Base-by-base conservation (phyloP, 2,113 vertebrate genomes). In the Scytalopus superciliaris region DNA sequence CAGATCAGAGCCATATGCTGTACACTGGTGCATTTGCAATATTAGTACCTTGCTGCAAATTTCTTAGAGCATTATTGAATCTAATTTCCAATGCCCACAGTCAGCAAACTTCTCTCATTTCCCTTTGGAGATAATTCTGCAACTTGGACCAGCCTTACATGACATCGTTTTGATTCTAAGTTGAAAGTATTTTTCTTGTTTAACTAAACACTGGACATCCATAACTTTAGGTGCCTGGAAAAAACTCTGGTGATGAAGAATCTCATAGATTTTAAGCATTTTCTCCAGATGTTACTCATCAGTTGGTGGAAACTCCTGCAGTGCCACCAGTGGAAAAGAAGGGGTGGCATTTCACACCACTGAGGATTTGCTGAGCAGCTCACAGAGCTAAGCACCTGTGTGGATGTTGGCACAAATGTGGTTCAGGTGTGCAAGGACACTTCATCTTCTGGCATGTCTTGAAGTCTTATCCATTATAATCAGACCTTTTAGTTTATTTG, bases 1-100 rank as follows among this genome's bases (percentile, higher is more conserved):
- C 86, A 89, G 69, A 89, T 91, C 77, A 91, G 72, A 77, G 52
- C 72, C 93, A 95, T 92, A 94, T 95, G 94, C 39, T 86, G 40
- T 53, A 93, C 13, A 67, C n/a, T 40, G 80, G 31, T 12, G 76
- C 18, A 39, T 85, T 83, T 76, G 63, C 57, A 72, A 42, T 82
- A 95, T 74, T 87, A 95, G 70, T 74, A 82, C 17, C 40, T 66
- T 40, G 55, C 40, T 77, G 55, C 67, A 96, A 75, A 87, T 85
- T 94, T 95, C 84, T 83, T 59, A 76, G 52, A 93, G 27, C 27
- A 50, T 44, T 87, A 57, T 28, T 87, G 70, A 80, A 69, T 77
- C 33, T 59, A 24, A 76, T 93, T 93, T 83, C 67, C 67, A 90
- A 21, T 25, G 45, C 13, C 45, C 35, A 76, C 13, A 86, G 59